A percentile compares a stretch with the other conserved stretches of the same genome.
Evolutionary conservation across 2,888 invertebrate species (phyloP).

Genomic region (Apodemia hepburni): DNA sequence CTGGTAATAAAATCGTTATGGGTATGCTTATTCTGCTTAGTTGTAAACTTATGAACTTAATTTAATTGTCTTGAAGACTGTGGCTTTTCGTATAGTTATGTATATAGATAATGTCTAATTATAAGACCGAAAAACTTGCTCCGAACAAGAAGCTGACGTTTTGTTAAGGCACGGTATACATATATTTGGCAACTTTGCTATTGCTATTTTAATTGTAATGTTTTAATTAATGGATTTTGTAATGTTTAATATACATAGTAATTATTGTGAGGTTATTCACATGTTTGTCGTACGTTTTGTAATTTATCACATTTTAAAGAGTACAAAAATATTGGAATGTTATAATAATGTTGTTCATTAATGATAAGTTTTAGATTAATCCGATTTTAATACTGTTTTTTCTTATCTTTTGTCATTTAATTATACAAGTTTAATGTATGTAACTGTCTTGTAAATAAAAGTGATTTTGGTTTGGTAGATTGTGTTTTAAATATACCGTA

Average conservation of each 20-base stretch:
- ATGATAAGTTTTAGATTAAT: conserved; percentile 75
- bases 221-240: conserved; percentile 68
- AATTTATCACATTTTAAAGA: conserved; percentile 79
- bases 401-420: conserved; percentile 65
- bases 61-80: neutral
- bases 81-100: neutral
- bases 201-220: conserved; percentile 67
- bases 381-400: conserved; percentile 64
- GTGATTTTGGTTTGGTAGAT: conserved; percentile 71
- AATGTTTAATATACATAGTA: conserved; percentile 75
- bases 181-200: conserved; percentile 64
- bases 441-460: conserved; percentile 75
- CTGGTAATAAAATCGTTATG: too few relatives aligned
- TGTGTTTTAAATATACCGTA: conserved; percentile 8
- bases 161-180: conserved; percentile 51
- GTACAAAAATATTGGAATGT: conserved; percentile 78
- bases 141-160: conserved; percentile 39
- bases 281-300: conserved; percentile 69
- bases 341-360: conserved; percentile 76
- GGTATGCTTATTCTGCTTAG: neutral
- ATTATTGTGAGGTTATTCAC: conserved; percentile 70
- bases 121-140: conserved; percentile 26
- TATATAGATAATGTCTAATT: conserved; percentile 4
- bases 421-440: conserved; percentile 67
- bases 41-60: neutral